Base-by-base conservation (phyloP, 2,888 invertebrate genomes). In the Cynaeus angustus region DNA sequence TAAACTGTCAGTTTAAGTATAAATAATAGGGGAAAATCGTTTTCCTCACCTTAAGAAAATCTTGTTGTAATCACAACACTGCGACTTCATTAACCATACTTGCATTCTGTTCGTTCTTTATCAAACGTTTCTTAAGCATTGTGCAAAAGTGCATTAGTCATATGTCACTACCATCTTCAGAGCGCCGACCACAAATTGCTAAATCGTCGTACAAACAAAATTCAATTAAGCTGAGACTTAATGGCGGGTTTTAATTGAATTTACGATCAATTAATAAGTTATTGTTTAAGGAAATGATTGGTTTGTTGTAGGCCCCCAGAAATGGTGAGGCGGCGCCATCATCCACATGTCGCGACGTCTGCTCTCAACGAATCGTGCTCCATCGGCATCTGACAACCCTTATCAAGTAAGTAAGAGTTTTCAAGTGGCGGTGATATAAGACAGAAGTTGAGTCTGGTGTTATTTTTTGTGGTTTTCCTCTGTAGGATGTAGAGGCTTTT, bases 341-440 rank as follows among this genome's bases (percentile, higher is more conserved):
- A 66, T 75, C 74, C 80, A 74, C 79, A 83, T 83, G 83, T 82
- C 83, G 74, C 83, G 82, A 72, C 82, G 80, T 74, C 72, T 77
- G 68, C 76, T 79, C 66, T 74, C 79, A 56, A 72, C 78, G 58
- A 81, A 82, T 66, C 79, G 78, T 56, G 56, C 68, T 59, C 72
- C 75, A 21, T 70, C 75, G 43, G 50, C 74, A 52, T 61, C 76
- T 72, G 82, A 82, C 72, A 81, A 81, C 68, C 79, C 80, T 26
- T 80, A 83, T 69, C 81, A 82, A 77, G 83, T 83, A 76, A 73
- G 73, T 69, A 10, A 21, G 33, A 33, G 7, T n/a, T n/a, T n/a
- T n/a, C n/a, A 33, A 12, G 41, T 41, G 41, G 1, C 12, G 12
- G 2, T 7, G 41, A 12, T n/a, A 41, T n/a, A n/a, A 33, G 9